A percentile compares a stretch with the other conserved stretches of the same genome.
Conservation (phyloP, 2,888 invertebrate genomes). For the Phyllotreta cruciferae region DNA sequence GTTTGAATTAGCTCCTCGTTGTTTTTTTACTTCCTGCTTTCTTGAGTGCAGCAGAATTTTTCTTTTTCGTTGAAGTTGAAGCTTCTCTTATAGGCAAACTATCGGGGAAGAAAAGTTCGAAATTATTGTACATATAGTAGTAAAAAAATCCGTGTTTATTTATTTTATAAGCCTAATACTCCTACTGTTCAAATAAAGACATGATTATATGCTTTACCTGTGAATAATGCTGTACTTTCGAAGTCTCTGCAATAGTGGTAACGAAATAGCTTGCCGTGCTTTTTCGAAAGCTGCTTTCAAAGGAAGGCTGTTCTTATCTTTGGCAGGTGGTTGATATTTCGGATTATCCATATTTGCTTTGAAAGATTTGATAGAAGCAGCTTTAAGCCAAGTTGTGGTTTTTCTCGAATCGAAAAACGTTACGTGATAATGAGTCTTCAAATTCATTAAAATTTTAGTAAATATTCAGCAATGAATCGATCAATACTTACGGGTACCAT, state of each 20-base stretch:
- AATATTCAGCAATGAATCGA: neutral
- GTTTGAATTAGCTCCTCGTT: too few relatives aligned
- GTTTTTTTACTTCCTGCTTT: too few relatives aligned
- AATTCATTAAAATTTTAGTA: constrained; percentile 1
- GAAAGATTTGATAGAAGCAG: constrained; percentile 38
- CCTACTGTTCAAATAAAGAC: too few relatives aligned
- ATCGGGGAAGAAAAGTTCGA: too few relatives aligned
- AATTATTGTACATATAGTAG: too few relatives aligned
- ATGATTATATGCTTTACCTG: too few relatives aligned
- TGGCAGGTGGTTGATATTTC: neutral
- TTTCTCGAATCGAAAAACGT: constrained; percentile 44
- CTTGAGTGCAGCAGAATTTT: too few relatives aligned
- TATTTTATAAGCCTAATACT: too few relatives aligned
- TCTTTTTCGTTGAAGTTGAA: too few relatives aligned
- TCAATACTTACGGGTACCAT: constrained; percentile 52
- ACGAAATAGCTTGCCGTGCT: constrained; percentile 38
- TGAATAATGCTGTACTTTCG: constrained; percentile 41
- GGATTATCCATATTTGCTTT: constrained; percentile 33
- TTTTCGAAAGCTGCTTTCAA: constrained; percentile 30
- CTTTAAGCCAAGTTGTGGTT: constrained; percentile 43
- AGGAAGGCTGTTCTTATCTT: neutral
- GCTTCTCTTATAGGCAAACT: too few relatives aligned
- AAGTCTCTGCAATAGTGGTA: constrained; percentile 40
- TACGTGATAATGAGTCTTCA: constrained; percentile 46
- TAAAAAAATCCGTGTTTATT: too few relatives aligned